These are phyloP conservation scores for Aleiodes sp. DNA, from an alignment of 1,140 invertebrate species.

Conservation along the genomic window DNA sequence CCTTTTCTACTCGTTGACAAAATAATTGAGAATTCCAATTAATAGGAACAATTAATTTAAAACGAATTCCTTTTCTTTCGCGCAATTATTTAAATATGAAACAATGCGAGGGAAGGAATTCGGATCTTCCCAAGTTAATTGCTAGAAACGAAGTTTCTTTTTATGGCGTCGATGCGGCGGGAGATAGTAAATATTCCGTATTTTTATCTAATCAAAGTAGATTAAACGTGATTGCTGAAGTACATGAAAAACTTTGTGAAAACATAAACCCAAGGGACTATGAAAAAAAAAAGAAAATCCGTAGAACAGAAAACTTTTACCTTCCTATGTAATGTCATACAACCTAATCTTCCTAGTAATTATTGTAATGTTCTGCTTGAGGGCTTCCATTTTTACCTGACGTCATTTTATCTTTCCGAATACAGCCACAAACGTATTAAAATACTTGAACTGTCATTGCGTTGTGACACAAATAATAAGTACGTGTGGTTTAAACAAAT, in stretches of 20 bases:
- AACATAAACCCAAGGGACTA: too few relatives aligned
- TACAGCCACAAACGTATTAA: neutral
- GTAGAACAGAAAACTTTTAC: too few relatives aligned
- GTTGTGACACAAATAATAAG: neutral
- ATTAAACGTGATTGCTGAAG: neutral
- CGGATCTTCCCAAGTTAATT: too few relatives aligned
- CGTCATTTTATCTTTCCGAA: neutral
- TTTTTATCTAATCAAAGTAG: slow-evolving; percentile 21
- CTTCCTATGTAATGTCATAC: neutral
- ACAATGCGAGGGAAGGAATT: too few relatives aligned
- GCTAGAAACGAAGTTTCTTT: neutral
- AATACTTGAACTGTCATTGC: neutral
- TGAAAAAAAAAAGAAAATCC: too few relatives aligned
- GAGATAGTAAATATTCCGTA: neutral
- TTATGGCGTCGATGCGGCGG: neutral
- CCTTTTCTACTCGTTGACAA: too few relatives aligned
- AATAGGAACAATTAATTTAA: too few relatives aligned
- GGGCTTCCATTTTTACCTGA: neutral
- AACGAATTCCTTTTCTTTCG: too few relatives aligned
- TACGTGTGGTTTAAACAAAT: neutral
- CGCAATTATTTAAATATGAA: too few relatives aligned
- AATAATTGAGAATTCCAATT: too few relatives aligned
- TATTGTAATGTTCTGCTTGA: slow-evolving; percentile 7
- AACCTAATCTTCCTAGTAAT: neutral
- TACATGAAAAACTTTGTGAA: neutral